Percentiles rank a stretch among this genome's conserved stretches.
These are phyloP conservation scores for Meriones psammophilus DNA, from an alignment of 2,797 vertebrate genomes.

Conservation along the genomic window DNA sequence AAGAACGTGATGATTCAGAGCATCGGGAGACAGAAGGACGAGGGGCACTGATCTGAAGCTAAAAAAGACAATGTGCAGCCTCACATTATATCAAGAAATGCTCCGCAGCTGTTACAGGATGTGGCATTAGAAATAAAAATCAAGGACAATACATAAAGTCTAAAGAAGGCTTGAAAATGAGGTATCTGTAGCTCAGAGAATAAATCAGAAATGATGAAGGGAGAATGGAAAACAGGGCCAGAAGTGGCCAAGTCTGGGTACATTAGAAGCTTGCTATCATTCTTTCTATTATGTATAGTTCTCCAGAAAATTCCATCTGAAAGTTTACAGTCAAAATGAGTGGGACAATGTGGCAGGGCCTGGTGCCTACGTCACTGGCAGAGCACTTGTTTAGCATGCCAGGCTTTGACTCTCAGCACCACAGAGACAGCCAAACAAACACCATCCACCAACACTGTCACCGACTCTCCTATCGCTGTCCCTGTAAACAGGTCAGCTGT, in stretches of 20 bases:
- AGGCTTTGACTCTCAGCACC: neutral
- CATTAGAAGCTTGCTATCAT: neutral
- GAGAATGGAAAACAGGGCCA: slow-evolving; percentile 12
- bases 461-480: neutral
- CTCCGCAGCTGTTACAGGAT: slow-evolving; percentile 60
- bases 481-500: neutral
- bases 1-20: slow-evolving; percentile 78
- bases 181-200: slow-evolving; percentile 45
- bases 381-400: accelerated
- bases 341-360: neutral
- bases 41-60: slow-evolving; percentile 81
- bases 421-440: neutral
- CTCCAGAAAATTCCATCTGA: neutral
- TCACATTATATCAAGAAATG: slow-evolving; percentile 79
- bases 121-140: slow-evolving; percentile 72
- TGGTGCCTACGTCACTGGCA: neutral
- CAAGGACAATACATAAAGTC: slow-evolving; percentile 75
- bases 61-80: slow-evolving; percentile 75
- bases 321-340: slow-evolving; percentile 23
- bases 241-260: neutral
- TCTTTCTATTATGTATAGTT: neutral
- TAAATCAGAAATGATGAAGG: slow-evolving; percentile 68
- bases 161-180: slow-evolving; percentile 71
- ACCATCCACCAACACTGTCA: neutral
- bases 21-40: slow-evolving; percentile 69